phyloP scores from a whole-genome alignment of 2,113 vertebrate genomes.

The Notechis scutatus region DNA sequence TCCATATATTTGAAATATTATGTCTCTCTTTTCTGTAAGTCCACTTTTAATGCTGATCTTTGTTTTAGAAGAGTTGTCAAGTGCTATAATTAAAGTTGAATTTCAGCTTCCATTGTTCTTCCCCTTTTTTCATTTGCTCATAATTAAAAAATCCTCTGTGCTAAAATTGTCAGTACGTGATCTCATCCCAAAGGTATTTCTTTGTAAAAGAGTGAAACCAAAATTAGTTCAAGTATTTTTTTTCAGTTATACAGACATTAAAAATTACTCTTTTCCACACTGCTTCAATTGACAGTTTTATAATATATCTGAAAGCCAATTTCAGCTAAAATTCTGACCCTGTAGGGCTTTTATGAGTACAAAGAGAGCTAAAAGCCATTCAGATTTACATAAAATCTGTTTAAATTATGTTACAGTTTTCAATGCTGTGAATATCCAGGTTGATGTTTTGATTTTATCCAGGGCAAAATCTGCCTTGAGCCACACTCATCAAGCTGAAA shows the following conservation, averaged over 20 bases:
- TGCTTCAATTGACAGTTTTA: conserved; percentile 1
- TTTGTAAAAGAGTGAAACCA: not conserved
- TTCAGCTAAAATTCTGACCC: not conserved
- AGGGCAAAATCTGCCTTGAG: not conserved
- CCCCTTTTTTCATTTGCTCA: conserved; percentile 15
- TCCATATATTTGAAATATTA: not conserved
- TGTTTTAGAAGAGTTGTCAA: not conserved
- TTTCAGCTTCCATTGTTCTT: conserved; percentile 22
- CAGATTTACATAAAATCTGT: conserved; percentile 7
- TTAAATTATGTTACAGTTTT: not conserved
- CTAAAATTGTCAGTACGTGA: conserved; percentile 2
- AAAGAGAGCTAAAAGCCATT: conserved; percentile 3
- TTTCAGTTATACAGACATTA: not conserved
- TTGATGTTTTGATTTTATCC: not conserved
- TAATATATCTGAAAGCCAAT: not conserved
- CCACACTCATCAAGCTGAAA: not conserved
- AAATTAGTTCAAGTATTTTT: not conserved
- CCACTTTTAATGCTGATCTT: not conserved
- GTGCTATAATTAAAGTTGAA: not conserved
- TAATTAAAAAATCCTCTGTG: conserved; percentile 2
- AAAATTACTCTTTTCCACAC: not conserved
- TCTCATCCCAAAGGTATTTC: not conserved
- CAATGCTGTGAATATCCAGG: not conserved
- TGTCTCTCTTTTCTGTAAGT: not conserved
- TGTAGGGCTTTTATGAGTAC: not conserved